Evolutionary conservation across 2,797 vertebrate genomes (phyloP), one percentile per base, ranked within the genome.

Genomic region (Bradypus variegatus): DNA sequence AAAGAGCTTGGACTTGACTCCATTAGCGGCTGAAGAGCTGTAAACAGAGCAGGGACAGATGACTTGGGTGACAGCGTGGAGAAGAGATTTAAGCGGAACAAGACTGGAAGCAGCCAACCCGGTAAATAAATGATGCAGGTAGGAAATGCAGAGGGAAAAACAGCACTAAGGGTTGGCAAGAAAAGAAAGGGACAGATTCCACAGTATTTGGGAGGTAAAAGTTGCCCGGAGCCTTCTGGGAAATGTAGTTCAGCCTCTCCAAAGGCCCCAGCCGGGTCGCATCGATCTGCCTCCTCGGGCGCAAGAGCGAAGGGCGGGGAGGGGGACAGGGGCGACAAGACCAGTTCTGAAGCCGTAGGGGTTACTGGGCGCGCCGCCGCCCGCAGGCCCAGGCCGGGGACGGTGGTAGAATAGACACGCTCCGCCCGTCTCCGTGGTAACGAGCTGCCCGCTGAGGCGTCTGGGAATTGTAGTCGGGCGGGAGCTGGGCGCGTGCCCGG

Each of bases 401-500:
- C 6, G 0, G 41, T 16, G 19, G 3, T 29, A 1, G 65, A 33
- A n/a, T 60, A 23, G 4, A 6, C 1, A 6, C 72, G 15, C 90
- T 41, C 5, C 3, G 12, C 10, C 8, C 2, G 15, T 55, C 69
- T 73, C 78, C 16, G 16, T 7, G n/a, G 33, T 58, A 41, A 88
- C 65, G 50, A 38, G 41, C 27, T 72, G 15, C 64, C 87, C 85
- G 89, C 93, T 29, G 75, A 87, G 75, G 60, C 0, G 73, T 76
- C 58, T 87, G 94, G 91, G 92, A 92, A 75, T 50, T 89, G 94
- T 93, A 86, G 89, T 94, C 86, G 36, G 36, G 55, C 60, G 2
- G 45, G 60, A 41, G 50, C 4, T 10, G 21, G 21, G 58, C 11
- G 12, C 8, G 55, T 7, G 14, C 14, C 23, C 5, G 0, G 7